phyloP scores from a whole-genome alignment of 2,113 vertebrate species.

The Oceanodroma tethys region DNA sequence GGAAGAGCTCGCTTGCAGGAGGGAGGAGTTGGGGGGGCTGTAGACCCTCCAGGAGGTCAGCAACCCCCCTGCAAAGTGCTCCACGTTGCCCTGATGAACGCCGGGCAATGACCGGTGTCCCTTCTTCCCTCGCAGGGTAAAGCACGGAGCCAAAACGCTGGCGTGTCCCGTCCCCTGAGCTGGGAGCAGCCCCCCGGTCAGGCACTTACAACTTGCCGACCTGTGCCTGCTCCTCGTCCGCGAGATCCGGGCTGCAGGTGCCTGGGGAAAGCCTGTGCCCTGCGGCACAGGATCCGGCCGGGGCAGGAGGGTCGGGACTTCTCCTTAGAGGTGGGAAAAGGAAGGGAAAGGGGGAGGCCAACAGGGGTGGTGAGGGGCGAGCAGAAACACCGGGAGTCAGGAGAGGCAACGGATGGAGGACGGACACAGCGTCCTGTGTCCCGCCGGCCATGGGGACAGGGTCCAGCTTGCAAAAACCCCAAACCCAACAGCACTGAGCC shows the following conservation, averaged over 20 bases:
- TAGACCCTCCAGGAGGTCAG: background rate
- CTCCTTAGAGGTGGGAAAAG: background rate
- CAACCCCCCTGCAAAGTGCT: background rate
- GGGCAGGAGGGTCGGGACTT: background rate
- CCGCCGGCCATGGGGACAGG: rapidly evolving
- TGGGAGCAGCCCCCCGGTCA: background rate
- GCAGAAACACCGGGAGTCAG: background rate
- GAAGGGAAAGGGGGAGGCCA: background rate
- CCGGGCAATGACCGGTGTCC: background rate
- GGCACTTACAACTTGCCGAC: background rate
- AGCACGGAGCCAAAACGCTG: rapidly evolving
- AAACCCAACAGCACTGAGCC: background rate
- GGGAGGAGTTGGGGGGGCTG: background rate
- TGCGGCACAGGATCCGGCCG: background rate
- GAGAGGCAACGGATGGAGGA: background rate
- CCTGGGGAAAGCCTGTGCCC: background rate
- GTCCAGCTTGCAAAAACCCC: background rate
- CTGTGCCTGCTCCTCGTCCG: rapidly evolving
- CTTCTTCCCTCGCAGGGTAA: background rate
- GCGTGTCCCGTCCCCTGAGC: rapidly evolving
- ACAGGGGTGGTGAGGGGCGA: background rate
- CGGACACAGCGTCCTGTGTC: background rate
- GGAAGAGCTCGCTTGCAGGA: background rate
- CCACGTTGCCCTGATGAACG: rapidly evolving
- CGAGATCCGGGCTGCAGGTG: background rate